Evolutionary conservation across 2,797 vertebrate species (phyloP).

Genomic region (Cossypha heuglini): DNA sequence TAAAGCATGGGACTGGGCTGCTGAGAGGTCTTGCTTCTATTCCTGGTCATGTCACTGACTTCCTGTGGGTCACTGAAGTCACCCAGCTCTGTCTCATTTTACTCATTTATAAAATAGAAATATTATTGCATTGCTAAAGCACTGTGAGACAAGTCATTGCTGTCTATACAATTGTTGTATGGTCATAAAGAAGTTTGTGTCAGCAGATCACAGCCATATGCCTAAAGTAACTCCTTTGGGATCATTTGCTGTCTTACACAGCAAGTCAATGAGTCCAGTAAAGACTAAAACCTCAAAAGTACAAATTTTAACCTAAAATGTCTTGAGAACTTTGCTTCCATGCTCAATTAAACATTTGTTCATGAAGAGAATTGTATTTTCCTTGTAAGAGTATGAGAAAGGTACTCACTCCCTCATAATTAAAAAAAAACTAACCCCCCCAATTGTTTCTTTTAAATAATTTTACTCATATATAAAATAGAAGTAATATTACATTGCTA

Average conservation of each 20-base stretch:
- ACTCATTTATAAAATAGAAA: neutral
- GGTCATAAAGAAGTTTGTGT: neutral
- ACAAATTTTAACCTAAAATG: neutral
- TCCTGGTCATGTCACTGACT: constrained; percentile 42
- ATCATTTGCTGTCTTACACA: neutral
- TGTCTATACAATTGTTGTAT: neutral
- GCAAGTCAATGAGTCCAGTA: neutral
- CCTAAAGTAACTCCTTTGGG: neutral
- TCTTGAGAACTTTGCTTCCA: neutral
- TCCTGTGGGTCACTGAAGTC: constrained; percentile 34
- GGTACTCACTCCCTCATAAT: neutral
- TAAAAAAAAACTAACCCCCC: neutral
- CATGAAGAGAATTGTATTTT: neutral
- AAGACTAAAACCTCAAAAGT: neutral
- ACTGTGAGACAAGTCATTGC: neutral
- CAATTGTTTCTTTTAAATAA: constrained; percentile 35
- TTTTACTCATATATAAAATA: neutral
- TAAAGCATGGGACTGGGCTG: constrained; percentile 56
- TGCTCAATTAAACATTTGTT: neutral
- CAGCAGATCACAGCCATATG: neutral
- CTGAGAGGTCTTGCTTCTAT: constrained; percentile 47
- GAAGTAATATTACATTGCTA: neutral
- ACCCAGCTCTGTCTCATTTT: neutral
- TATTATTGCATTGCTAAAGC: neutral
- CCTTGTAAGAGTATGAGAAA: neutral